These are phyloP conservation scores for Nanger granti DNA, from an alignment of 2,113 vertebrate genomes.

Conservation along the genomic window DNA sequence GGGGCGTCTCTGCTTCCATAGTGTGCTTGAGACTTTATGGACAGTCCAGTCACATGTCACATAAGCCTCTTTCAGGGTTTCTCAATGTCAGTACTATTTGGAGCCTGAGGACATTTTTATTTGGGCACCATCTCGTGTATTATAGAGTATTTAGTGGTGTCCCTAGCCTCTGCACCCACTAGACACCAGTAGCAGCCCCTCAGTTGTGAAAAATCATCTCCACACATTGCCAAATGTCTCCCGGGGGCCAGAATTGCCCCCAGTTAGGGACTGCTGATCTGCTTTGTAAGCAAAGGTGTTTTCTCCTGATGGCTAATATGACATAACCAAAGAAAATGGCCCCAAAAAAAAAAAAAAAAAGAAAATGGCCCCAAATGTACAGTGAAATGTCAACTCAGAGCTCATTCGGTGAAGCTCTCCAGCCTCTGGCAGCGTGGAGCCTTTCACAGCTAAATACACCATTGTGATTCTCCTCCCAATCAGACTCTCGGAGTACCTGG, in stretches of 20 bases:
- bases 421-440: neutral
- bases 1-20: neutral
- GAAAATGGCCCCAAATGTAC: neutral
- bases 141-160: neutral
- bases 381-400: neutral
- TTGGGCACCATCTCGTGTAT: too few species aligned
- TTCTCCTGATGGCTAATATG: neutral
- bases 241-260: neutral
- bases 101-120: neutral
- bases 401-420: neutral
- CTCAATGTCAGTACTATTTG: neutral
- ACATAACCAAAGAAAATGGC: slow-evolving; percentile 6
- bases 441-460: neutral
- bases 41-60: neutral
- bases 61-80: neutral
- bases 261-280: neutral
- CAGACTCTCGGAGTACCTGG: neutral
- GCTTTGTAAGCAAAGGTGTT: neutral
- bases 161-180: neutral
- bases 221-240: neutral
- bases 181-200: neutral
- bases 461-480: neutral
- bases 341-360: too few species aligned
- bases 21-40: neutral
- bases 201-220: neutral